Conservation (phyloP, 2,113 vertebrate genomes). For the Acanthisitta chloris region DNA sequence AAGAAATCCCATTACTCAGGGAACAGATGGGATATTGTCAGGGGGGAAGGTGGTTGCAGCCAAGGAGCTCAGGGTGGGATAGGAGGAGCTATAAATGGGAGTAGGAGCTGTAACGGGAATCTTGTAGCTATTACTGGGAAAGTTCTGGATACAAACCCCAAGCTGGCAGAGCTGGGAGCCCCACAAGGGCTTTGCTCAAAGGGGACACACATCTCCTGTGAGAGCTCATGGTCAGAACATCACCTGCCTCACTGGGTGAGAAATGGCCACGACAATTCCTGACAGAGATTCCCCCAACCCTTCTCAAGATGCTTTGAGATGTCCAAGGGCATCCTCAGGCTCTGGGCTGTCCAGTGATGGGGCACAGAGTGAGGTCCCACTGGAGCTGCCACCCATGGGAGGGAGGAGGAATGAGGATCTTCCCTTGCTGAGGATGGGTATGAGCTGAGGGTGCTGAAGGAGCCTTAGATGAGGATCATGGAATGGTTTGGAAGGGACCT, state of each 20-base stretch:
- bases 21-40: not conserved
- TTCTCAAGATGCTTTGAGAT: not conserved
- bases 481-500: not conserved
- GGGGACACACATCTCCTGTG: not conserved
- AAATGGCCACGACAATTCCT: not conserved
- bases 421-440: not conserved
- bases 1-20: not conserved
- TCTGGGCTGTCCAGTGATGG: not conserved
- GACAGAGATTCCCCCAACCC: not conserved
- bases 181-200: not conserved
- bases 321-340: not conserved
- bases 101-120: no score
- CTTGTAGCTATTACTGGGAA: not conserved
- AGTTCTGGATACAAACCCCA: not conserved
- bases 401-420: not conserved
- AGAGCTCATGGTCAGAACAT: not conserved
- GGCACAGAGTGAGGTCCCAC: not conserved
- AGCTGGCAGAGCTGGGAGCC: not conserved
- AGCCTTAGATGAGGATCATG: not conserved
- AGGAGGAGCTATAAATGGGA: no score
- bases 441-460: not conserved
- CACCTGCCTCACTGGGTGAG: fast-evolving
- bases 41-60: not conserved
- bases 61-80: not conserved
- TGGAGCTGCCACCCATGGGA: not conserved